These are phyloP conservation scores for Meteorus cinctellus DNA, from an alignment of 2,888 invertebrate genomes.

Conservation along the genomic window DNA sequence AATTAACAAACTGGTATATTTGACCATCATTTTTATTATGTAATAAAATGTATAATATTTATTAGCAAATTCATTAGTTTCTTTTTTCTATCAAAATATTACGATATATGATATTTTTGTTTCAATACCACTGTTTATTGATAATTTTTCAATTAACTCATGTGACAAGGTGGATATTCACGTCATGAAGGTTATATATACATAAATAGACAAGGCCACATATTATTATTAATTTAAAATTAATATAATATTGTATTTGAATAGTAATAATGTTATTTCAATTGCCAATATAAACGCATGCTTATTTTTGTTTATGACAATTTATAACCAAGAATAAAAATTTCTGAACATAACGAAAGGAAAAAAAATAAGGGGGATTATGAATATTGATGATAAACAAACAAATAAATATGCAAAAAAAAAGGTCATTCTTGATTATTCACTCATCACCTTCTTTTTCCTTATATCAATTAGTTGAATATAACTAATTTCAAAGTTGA, in stretches of 20 bases:
- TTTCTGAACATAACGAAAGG: not conserved
- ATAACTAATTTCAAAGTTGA: not conserved
- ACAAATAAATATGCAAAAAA: not conserved
- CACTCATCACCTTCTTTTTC: not conserved
- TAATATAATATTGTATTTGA: constrained; percentile 4
- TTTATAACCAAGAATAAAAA: not conserved
- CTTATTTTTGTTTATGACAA: not conserved
- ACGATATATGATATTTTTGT: not conserved
- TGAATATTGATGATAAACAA: not conserved
- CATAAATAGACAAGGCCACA: not conserved
- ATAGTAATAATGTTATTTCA: not conserved
- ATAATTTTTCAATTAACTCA: not conserved
- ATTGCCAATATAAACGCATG: not conserved
- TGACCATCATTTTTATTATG: too few species aligned
- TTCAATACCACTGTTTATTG: not conserved
- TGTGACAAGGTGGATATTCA: not conserved
- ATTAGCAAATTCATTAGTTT: too few species aligned
- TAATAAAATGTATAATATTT: too few species aligned
- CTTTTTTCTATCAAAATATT: not conserved
- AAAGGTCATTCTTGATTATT: not conserved
- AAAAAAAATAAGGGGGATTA: not conserved
- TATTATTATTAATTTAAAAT: constrained; percentile 1
- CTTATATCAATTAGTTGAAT: not conserved
- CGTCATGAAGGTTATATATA: not conserved
- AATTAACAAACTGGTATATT: too few species aligned